Evolutionary conservation across 2,888 invertebrate species (phyloP).

Genomic region (Therioaphis trifolii): DNA sequence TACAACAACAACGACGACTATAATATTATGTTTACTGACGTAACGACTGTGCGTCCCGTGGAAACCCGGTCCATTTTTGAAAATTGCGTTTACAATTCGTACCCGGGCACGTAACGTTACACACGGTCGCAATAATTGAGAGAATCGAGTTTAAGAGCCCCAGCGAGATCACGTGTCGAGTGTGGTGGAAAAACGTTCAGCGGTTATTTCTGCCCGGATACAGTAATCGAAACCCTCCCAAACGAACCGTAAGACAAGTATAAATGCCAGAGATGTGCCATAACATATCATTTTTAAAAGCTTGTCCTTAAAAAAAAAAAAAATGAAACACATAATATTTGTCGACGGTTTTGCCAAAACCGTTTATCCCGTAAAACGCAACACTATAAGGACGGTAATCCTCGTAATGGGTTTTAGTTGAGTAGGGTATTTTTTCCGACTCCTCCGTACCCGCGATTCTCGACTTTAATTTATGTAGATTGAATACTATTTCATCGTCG

Average conservation of each 20-base stretch:
- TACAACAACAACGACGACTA: too few species aligned
- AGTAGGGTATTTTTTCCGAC: constrained; percentile 24
- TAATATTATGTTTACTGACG: too few species aligned
- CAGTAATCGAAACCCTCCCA: background rate
- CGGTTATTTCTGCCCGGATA: background rate
- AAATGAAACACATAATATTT: background rate
- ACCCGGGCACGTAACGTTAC: too few species aligned
- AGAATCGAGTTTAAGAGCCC: background rate
- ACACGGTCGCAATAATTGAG: background rate
- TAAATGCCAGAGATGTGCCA: background rate
- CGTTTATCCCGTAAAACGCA: background rate
- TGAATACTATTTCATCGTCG: constrained; percentile 6
- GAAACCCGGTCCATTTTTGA: too few species aligned
- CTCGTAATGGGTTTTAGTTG: constrained; percentile 18
- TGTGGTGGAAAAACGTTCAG: background rate
- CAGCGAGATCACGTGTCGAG: background rate
- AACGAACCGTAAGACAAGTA: constrained; percentile 1
- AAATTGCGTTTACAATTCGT: too few species aligned
- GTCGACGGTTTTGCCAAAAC: background rate
- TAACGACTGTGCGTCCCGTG: too few species aligned
- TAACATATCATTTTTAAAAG: background rate
- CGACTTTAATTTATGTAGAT: constrained; percentile 50
- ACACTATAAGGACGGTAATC: background rate
- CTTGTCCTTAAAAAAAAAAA: background rate
- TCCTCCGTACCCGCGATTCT: background rate